These are phyloP conservation scores for Glyphotaelius pellucidus DNA, from an alignment of 2,888 invertebrate genomes.

Conservation along the genomic window DNA sequence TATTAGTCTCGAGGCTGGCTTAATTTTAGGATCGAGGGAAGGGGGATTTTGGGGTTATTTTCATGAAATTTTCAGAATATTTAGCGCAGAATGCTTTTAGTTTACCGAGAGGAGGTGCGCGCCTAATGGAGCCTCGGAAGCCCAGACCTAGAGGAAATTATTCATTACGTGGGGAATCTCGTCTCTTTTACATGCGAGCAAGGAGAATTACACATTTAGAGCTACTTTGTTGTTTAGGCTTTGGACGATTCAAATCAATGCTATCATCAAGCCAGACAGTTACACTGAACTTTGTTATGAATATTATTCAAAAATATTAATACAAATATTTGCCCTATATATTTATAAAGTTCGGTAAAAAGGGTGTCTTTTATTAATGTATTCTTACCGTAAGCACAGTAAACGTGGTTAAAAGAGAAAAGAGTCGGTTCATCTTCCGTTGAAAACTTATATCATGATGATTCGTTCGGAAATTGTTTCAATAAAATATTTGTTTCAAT, in stretches of 20 bases:
- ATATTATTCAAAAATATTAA: background rate
- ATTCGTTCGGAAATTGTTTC: no score
- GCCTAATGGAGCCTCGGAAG: background rate
- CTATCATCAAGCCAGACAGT: background rate
- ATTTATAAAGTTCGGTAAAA: background rate
- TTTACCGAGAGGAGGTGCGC: conserved; percentile 15
- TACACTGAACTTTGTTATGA: background rate
- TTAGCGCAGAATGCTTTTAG: conserved; percentile 26
- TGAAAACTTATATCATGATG: no score
- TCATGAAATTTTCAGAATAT: conserved; percentile 42
- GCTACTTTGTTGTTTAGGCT: background rate
- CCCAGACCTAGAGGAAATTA: background rate
- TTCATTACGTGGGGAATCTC: conserved; percentile 13
- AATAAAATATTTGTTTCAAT: no score
- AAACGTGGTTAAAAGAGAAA: no score
- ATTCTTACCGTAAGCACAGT: no score
- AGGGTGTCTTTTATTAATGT: background rate
- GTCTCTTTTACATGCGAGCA: background rate
- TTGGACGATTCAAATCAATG: background rate
- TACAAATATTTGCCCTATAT: background rate
- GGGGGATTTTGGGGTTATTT: conserved; percentile 23
- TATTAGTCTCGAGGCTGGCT: background rate
- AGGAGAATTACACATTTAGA: background rate
- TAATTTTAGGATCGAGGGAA: background rate
- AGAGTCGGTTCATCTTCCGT: no score